These are phyloP conservation scores for Osmerus mordax DNA, from an alignment of 2,113 vertebrate species.

Conservation along the genomic window DNA sequence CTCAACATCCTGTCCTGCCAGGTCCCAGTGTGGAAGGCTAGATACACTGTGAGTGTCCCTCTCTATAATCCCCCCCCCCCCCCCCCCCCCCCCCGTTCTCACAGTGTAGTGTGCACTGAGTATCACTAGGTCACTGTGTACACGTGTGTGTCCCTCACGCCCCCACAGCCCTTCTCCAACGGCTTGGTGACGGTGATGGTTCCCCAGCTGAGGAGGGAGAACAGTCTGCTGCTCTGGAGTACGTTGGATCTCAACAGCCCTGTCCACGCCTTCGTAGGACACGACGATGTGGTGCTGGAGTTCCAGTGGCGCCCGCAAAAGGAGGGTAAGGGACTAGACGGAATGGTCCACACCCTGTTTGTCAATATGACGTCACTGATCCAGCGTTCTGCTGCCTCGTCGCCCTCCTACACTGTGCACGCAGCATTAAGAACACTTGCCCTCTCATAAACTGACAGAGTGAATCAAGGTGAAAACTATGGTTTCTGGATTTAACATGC, in stretches of 20 bases:
- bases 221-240: constrained; percentile 94
- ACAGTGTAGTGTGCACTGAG: no score
- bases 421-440: no score
- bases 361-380: no score
- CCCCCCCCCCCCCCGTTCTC: not conserved
- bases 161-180: constrained; percentile 86
- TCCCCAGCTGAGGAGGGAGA: constrained; percentile 92
- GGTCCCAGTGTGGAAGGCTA: constrained; percentile 97
- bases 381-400: no score
- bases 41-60: constrained; percentile 85
- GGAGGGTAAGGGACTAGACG: constrained; percentile 76
- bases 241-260: constrained; percentile 90
- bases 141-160: not conserved
- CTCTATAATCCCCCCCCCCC: not conserved
- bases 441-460: no score
- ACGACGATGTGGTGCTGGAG: constrained; percentile 94
- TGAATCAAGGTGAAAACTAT: no score
- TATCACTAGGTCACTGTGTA: not conserved
- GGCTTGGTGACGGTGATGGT: constrained; percentile 98
- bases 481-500: no score
- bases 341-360: no score
- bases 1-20: constrained; percentile 94
- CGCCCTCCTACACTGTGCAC: no score
- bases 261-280: constrained; percentile 94
- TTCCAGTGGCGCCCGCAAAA: constrained; percentile 98